These are phyloP conservation scores for Aptenodytes patagonicus DNA, from an alignment of 2,113 vertebrate genomes.

Conservation along the genomic window DNA sequence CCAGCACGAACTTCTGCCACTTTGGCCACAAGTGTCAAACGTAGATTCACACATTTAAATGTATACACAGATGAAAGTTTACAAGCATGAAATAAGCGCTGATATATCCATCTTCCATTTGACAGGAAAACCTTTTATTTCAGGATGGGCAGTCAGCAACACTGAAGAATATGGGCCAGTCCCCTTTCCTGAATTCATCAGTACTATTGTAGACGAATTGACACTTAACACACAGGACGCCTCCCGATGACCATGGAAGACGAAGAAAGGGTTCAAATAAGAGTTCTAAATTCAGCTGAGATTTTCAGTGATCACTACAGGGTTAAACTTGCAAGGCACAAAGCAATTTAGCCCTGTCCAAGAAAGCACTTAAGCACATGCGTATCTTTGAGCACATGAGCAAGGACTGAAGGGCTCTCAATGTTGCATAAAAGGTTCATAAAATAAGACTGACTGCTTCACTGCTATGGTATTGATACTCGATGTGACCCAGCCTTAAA, in stretches of 20 bases:
- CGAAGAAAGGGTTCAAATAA: not conserved
- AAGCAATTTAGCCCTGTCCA: not conserved
- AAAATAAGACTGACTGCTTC: not conserved
- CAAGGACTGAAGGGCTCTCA: not conserved
- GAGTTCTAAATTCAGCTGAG: not conserved
- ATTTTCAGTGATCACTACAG: not conserved
- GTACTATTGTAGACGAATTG: not conserved
- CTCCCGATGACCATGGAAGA: not conserved
- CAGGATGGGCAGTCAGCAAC: not conserved
- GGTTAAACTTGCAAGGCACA: not conserved
- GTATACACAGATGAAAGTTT: not conserved
- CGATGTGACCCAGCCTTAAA: not conserved
- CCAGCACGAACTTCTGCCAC: not conserved
- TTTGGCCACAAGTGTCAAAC: not conserved
- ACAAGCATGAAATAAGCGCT: not conserved
- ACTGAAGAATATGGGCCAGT: accelerated
- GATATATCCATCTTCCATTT: not conserved
- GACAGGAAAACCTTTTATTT: not conserved
- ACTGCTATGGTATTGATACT: not conserved
- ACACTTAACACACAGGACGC: not conserved
- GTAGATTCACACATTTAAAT: not conserved
- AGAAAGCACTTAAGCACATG: not conserved
- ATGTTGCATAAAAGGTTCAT: not conserved
- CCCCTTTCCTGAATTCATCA: not conserved
- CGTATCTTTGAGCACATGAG: not conserved